Conservation (phyloP, 2,888 invertebrate species). For the Aricia artaxerxes region DNA sequence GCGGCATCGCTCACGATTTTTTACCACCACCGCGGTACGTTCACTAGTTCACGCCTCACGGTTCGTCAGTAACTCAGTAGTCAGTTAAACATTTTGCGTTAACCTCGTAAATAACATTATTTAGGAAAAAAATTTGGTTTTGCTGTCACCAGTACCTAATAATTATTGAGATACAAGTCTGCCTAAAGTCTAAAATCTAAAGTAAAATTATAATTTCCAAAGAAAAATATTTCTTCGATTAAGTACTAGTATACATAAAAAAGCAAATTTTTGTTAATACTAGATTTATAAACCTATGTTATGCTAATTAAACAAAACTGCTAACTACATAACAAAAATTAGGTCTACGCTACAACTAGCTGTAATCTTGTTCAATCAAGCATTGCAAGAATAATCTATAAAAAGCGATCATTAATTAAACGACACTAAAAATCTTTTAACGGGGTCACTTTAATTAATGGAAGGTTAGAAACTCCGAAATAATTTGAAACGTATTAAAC, state of each 20-base stretch:
- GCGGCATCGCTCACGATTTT: constrained; percentile 69
- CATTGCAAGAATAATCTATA: constrained; percentile 8
- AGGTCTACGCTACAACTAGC: not conserved
- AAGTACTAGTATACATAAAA: too few species aligned
- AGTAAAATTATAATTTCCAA: not conserved
- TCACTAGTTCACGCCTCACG: constrained; percentile 37
- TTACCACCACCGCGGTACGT: constrained; percentile 45
- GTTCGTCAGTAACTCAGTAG: not conserved
- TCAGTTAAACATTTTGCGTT: not conserved
- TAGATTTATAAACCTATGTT: too few species aligned
- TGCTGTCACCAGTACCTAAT: too few species aligned
- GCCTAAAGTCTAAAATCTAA: too few species aligned
- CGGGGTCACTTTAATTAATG: constrained; percentile 22
- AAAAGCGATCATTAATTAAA: not conserved
- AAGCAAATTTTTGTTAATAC: too few species aligned
- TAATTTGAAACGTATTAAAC: constrained; percentile 33
- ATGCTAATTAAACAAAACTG: too few species aligned
- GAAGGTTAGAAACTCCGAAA: constrained; percentile 5
- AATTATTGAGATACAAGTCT: not conserved
- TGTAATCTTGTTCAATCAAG: not conserved
- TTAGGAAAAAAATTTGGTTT: not conserved
- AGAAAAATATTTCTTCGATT: too few species aligned
- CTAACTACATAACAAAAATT: not conserved
- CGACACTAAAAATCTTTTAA: constrained; percentile 15
- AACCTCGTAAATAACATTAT: not conserved